Conservation (phyloP, 2,113 vertebrate species). For the Podarcis cretensis region DNA sequence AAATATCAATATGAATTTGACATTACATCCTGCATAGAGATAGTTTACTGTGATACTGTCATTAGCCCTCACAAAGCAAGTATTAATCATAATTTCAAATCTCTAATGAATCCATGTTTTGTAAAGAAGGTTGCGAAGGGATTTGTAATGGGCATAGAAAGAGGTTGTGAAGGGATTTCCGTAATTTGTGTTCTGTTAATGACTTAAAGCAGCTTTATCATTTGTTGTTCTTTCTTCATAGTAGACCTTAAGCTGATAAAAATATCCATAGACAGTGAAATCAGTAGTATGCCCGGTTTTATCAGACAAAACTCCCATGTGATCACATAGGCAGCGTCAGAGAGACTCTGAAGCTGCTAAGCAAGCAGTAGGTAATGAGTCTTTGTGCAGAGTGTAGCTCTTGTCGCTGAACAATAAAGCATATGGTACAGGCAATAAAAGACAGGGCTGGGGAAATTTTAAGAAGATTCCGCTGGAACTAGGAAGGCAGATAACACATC, state of each 20-base stretch:
- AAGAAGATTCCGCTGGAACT: conserved; percentile 78
- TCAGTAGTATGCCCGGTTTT: conserved; percentile 85
- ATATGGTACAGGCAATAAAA: conserved; percentile 89
- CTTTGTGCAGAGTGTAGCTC: conserved; percentile 94
- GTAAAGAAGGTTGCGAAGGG: conserved; percentile 20
- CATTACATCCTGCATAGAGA: conserved; percentile 37
- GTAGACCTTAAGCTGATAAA: conserved; percentile 88
- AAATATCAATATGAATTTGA: conserved; percentile 62
- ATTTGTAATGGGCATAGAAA: conserved; percentile 38
- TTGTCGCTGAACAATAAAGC: conserved; percentile 92
- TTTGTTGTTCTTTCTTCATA: conserved; percentile 78
- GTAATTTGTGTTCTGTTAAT: conserved; percentile 68
- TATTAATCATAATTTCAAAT: conserved; percentile 53
- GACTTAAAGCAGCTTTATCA: conserved; percentile 69
- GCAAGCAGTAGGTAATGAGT: conserved; percentile 98
- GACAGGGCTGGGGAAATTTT: conserved; percentile 82
- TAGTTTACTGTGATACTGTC: conserved; percentile 55
- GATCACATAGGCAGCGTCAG: conserved; percentile 92
- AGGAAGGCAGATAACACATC: conserved; percentile 74
- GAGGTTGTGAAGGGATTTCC: conserved; percentile 66
- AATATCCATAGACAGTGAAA: conserved; percentile 92
- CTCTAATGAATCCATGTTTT: conserved; percentile 55
- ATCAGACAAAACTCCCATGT: conserved; percentile 94
- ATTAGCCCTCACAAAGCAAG: conserved; percentile 45
- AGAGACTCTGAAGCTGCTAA: conserved; percentile 87